Conservation (phyloP, 2,888 invertebrate genomes). For the Ichneumon xanthorius region DNA sequence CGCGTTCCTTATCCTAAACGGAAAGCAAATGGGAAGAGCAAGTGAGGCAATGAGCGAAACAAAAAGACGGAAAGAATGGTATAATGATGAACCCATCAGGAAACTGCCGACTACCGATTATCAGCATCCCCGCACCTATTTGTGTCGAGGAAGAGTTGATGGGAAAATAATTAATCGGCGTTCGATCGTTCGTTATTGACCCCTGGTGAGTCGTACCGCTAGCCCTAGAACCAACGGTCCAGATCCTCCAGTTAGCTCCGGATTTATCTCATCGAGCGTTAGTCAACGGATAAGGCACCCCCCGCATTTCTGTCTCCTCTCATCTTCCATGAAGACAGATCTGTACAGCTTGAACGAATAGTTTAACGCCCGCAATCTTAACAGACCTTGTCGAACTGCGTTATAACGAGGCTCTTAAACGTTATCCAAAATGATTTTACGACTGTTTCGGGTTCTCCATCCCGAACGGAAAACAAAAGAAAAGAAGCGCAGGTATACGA, state of each 20-base stretch:
- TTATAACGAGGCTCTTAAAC: conserved; percentile 21
- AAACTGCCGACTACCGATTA: background rate
- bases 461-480: background rate
- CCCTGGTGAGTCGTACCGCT: background rate
- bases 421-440: conserved; percentile 40
- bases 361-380: conserved; percentile 16
- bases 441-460: background rate
- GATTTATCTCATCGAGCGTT: background rate
- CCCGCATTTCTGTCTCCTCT: background rate
- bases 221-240: background rate
- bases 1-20: background rate
- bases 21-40: background rate
- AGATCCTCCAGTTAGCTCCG: conserved; percentile 11
- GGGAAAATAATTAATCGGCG: background rate
- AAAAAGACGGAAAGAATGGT: background rate
- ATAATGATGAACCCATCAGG: background rate
- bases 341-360: background rate
- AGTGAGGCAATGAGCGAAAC: background rate
- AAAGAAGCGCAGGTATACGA: background rate
- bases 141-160: background rate
- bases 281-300: background rate
- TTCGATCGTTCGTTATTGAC: background rate
- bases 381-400: conserved; percentile 18
- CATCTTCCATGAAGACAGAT: background rate
- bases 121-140: background rate